Evolutionary conservation across 2,888 invertebrate genomes (phyloP).

Genomic region (Troglohyphantes excavatus): DNA sequence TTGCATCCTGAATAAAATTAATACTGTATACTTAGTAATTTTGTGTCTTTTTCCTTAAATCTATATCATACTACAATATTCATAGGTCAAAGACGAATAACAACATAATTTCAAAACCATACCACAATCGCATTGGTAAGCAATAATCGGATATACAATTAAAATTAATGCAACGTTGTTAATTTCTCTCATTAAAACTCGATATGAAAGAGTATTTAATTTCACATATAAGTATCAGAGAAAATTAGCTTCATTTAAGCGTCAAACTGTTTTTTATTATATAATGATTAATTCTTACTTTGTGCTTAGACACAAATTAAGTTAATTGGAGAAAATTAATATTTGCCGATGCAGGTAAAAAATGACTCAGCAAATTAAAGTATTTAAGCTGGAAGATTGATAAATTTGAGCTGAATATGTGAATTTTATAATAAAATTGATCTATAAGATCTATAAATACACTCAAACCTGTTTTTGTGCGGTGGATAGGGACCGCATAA

Average conservation of each 20-base stretch:
- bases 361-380: background rate
- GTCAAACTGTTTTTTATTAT: background rate
- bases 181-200: background rate
- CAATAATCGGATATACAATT: background rate
- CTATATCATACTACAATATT: too few relatives aligned
- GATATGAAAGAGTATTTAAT: background rate
- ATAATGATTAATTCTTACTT: background rate
- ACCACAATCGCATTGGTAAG: too few relatives aligned
- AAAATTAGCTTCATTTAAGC: slow-evolving; percentile 30
- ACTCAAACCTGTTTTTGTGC: too few relatives aligned
- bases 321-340: background rate
- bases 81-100: too few relatives aligned
- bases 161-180: background rate
- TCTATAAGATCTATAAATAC: too few relatives aligned
- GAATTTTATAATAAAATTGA: too few relatives aligned
- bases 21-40: too few relatives aligned
- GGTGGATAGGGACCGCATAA: too few relatives aligned
- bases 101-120: too few relatives aligned
- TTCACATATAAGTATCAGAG: slow-evolving; percentile 1
- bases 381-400: background rate
- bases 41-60: too few relatives aligned
- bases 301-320: background rate
- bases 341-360: background rate
- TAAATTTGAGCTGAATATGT: too few relatives aligned
- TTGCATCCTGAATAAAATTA: too few relatives aligned